Conservation (phyloP, 2,113 vertebrate species). For the Bufo bufo region DNA sequence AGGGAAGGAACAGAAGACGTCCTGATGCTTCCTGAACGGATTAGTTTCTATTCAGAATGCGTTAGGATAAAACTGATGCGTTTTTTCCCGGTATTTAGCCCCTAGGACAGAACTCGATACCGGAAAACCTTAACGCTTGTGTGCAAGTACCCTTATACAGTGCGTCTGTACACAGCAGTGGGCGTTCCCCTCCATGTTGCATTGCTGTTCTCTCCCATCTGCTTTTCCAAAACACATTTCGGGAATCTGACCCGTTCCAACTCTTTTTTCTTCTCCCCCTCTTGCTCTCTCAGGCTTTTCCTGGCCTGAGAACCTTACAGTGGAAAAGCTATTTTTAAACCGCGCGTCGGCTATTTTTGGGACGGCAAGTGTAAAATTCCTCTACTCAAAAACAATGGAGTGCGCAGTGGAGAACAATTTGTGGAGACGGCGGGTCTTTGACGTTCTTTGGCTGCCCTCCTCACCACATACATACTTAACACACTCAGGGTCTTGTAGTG, state of each 20-base stretch:
- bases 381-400: constrained; percentile 41
- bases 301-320: constrained; percentile 51
- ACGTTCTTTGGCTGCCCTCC: constrained; percentile 41
- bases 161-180: background rate
- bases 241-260: constrained; percentile 53
- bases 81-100: too few species aligned
- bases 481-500: background rate
- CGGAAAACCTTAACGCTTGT: too few species aligned
- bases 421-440: constrained; percentile 44
- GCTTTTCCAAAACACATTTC: constrained; percentile 55
- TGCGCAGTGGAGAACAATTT: constrained; percentile 32
- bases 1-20: too few species aligned
- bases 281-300: constrained; percentile 41
- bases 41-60: too few species aligned
- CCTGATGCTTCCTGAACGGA: too few species aligned
- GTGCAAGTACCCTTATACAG: background rate
- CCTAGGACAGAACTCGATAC: too few species aligned
- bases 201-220: constrained; percentile 8
- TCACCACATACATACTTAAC: constrained; percentile 15
- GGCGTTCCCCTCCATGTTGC: background rate
- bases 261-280: constrained; percentile 16
- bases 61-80: too few species aligned
- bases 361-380: constrained; percentile 54
- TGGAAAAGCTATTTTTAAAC: constrained; percentile 52
- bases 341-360: constrained; percentile 51